Evolutionary conservation across 1,140 invertebrate species (phyloP).

Genomic region (Neuroterus valhalla): DNA sequence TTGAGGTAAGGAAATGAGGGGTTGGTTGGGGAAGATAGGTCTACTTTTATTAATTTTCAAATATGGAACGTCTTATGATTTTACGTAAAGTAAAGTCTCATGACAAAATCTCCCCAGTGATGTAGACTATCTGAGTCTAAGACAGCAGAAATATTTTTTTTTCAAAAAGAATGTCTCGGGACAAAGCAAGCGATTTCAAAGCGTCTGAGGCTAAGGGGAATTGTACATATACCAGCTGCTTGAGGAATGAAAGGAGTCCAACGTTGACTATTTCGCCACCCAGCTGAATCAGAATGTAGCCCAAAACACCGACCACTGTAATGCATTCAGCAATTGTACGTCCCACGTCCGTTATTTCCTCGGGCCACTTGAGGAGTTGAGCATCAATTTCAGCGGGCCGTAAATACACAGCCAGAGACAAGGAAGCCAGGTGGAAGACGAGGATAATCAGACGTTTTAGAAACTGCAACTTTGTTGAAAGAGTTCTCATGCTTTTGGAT

Average conservation of each 20-base stretch:
- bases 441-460: conserved; percentile 91
- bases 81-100: too few species aligned
- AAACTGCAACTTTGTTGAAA: conserved; percentile 81
- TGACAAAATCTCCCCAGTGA: too few species aligned
- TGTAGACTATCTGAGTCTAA: not conserved
- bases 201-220: conserved; percentile 6
- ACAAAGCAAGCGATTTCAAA: conserved; percentile 19
- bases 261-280: conserved; percentile 96
- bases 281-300: conserved; percentile 93
- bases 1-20: too few species aligned
- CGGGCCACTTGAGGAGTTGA: conserved; percentile 75
- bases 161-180: too few species aligned
- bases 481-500: conserved; percentile 2
- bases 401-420: conserved; percentile 93
- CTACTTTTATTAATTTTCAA: too few species aligned
- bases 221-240: conserved; percentile 90
- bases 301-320: conserved; percentile 89
- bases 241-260: conserved; percentile 91
- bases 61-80: too few species aligned
- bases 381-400: conserved; percentile 80
- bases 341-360: conserved; percentile 74
- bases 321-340: conserved; percentile 82
- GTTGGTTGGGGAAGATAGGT: too few species aligned
- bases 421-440: conserved; percentile 88
- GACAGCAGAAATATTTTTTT: not conserved